phyloP scores from a whole-genome alignment of 2,797 vertebrate genomes.

The Sebastiscus albofasciatus region DNA sequence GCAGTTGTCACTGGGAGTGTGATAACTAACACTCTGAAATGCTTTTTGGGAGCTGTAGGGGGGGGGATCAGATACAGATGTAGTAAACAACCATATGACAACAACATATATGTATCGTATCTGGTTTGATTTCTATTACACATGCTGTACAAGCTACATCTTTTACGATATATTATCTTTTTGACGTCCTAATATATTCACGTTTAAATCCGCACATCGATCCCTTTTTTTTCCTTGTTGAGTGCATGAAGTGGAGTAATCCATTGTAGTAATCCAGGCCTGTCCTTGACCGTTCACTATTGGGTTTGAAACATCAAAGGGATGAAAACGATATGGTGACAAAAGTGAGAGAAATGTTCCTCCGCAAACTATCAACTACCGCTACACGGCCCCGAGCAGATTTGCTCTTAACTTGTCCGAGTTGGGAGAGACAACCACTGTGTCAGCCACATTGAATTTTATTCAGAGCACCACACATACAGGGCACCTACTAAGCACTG shows the following conservation, averaged over 20 bases:
- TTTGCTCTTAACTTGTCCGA: slow-evolving; percentile 40
- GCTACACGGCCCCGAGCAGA: slow-evolving; percentile 45
- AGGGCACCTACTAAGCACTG: slow-evolving; percentile 68
- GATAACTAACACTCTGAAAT: slow-evolving; percentile 45
- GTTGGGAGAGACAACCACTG: slow-evolving; percentile 56
- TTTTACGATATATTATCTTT: slow-evolving; percentile 17
- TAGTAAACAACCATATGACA: slow-evolving; percentile 32
- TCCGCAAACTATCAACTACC: slow-evolving; percentile 56
- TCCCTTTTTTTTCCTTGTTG: slow-evolving; percentile 26
- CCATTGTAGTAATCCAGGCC: slow-evolving; percentile 69
- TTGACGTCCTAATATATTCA: slow-evolving; percentile 28
- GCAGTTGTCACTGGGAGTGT: slow-evolving; percentile 63
- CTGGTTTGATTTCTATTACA: background rate
- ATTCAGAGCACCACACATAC: slow-evolving; percentile 64
- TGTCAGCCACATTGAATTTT: slow-evolving; percentile 68
- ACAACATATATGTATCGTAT: background rate
- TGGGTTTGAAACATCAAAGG: slow-evolving; percentile 79
- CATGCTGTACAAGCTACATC: background rate
- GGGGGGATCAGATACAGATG: slow-evolving; percentile 13
- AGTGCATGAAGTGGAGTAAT: slow-evolving; percentile 64
- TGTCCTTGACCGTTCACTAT: slow-evolving; percentile 65
- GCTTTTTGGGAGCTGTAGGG: slow-evolving; percentile 24
- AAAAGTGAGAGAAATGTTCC: slow-evolving; percentile 70
- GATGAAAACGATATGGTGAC: slow-evolving; percentile 67
- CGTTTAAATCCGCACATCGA: slow-evolving; percentile 35